Base-by-base conservation (phyloP, 2,113 vertebrate species). In the Sterna hirundo region DNA sequence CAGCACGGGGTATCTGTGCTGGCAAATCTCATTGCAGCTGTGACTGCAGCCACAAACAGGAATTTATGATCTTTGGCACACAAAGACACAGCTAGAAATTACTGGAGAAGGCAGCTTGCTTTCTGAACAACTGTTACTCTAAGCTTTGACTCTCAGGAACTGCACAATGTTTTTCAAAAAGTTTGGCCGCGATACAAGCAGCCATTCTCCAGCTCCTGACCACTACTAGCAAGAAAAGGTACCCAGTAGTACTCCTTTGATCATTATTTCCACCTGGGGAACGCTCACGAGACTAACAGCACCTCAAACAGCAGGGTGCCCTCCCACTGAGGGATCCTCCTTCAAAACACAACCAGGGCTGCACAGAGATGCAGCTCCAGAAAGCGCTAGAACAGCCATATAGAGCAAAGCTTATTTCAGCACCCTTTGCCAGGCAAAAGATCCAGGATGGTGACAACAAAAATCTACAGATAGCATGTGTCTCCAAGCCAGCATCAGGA, bases 31-130 rank as follows among this genome's bases (percentile, higher is more conserved):
- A 66, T 0, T 64, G 83, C 62, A 94, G 77, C 70, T 80, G 72
- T 49, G 71, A 52, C 40, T 75, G 72, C 61, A 66, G 93, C 51
- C 74, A 89, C 75, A 77, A 93, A 75, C 55, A 85, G 66, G 62
- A 88, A 88, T 96, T 90, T 88, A 92, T 94, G 61, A 88, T 88
- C 82, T 87, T 68, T 91, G 89, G 75, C 91, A 90, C 78, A 71
- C 20, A 83, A 16, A 69, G 54, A 72, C 3, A 3, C 11, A 19
- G 38, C 71, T 75, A 64, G 72, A 82, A 93, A 91, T 58, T 38
- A 71, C 85, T 42, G 40, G 70, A 69, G 58, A 90, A 86, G 36
- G 34, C 3, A 0, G 40, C 26, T 64, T 60, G 75, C 51, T 93
- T 52, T 64, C 68, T 57, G 61, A 84, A 36, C 1, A 3, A 36